Conservation (phyloP, 2,797 vertebrate species). For the Eupleurogrammus muticus region DNA sequence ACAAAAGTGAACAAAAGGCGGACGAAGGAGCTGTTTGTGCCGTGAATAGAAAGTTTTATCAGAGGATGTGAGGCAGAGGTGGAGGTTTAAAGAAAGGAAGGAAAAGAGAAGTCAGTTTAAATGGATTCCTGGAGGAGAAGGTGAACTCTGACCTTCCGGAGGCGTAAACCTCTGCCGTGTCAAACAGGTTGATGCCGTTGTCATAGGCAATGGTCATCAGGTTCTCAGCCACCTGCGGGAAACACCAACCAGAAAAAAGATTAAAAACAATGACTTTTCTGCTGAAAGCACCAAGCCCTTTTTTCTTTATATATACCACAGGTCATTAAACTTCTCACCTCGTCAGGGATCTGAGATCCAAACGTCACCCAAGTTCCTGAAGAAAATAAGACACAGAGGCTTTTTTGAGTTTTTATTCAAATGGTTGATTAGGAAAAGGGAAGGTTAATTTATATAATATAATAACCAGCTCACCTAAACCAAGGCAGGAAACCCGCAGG, state of each 20-base stretch:
- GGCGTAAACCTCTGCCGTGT: conserved; percentile 87
- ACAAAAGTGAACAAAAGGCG: neutral
- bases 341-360: conserved; percentile 93
- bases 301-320: no score
- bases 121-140: conserved; percentile 15
- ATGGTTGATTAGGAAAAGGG: conserved; percentile 7
- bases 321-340: conserved; percentile 81
- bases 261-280: conserved; percentile 27
- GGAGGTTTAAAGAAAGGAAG: neutral
- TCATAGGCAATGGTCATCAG: conserved; percentile 87
- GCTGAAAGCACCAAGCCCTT: neutral
- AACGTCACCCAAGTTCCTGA: conserved; percentile 95
- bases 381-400: conserved; percentile 28
- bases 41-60: neutral
- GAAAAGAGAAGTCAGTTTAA: conserved; percentile 17
- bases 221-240: conserved; percentile 83
- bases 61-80: neutral
- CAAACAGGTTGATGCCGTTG: conserved; percentile 86
- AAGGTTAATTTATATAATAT: conserved; percentile 12
- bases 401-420: conserved; percentile 26
- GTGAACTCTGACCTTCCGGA: conserved; percentile 82
- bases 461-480: conserved; percentile 79
- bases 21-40: neutral
- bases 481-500: conserved; percentile 85
- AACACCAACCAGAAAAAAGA: no score